phyloP scores from a whole-genome alignment of 1,140 invertebrate species.

The Amyelois transitella region DNA sequence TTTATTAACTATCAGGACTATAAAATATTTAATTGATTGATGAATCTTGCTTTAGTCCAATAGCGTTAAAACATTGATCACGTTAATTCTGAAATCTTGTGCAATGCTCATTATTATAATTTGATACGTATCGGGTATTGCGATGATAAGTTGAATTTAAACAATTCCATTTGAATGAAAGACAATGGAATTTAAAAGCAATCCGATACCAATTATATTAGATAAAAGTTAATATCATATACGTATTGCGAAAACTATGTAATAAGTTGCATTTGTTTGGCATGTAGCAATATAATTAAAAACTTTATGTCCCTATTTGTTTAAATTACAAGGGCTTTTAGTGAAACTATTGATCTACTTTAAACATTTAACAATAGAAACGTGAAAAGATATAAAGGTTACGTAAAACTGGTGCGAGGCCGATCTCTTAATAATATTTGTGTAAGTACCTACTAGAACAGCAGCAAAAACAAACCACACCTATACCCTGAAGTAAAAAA shows the following conservation, averaged over 20 bases:
- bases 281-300: background rate
- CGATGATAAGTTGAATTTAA: background rate
- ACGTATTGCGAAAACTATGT: too few species aligned
- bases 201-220: background rate
- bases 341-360: background rate
- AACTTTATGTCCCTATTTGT: background rate
- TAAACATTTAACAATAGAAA: background rate
- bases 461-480: background rate
- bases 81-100: background rate
- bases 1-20: background rate
- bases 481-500: background rate
- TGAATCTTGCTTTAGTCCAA: background rate
- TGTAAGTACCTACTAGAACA: background rate
- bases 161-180: background rate
- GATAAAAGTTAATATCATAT: background rate
- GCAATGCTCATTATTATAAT: background rate
- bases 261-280: background rate
- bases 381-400: slow-evolving; percentile 8
- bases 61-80: background rate
- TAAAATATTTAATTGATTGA: too few species aligned
- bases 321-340: background rate
- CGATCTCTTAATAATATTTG: slow-evolving; percentile 5
- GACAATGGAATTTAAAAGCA: background rate
- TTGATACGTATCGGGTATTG: background rate
- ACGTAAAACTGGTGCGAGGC: slow-evolving; percentile 13